Percentiles rank a stretch among this genome's conserved stretches.
Conservation (phyloP, 2,888 invertebrate species). For the Catonia carolina region DNA sequence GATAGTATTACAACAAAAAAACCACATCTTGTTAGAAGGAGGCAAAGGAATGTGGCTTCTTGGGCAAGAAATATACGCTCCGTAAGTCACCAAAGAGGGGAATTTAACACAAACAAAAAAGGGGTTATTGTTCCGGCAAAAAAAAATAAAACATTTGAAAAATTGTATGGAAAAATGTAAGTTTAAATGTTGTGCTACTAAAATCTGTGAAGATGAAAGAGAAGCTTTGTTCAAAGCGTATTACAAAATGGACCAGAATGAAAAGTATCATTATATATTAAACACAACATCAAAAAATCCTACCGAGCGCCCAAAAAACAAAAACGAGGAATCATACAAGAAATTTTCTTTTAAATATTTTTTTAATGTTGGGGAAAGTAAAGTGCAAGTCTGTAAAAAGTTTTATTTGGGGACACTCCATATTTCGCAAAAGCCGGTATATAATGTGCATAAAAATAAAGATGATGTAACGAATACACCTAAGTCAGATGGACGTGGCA, state of each 20-base stretch:
- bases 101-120: neutral
- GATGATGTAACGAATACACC: slow-evolving; percentile 12
- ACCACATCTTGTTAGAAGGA: slow-evolving; percentile 5
- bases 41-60: neutral
- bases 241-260: slow-evolving; percentile 13
- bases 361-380: slow-evolving; percentile 1
- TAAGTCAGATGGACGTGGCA: slow-evolving; percentile 7
- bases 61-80: neutral
- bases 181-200: slow-evolving; percentile 11
- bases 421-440: slow-evolving; percentile 13
- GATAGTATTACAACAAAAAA: neutral
- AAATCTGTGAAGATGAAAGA: slow-evolving; percentile 6
- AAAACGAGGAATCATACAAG: slow-evolving; percentile 10
- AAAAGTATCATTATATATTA: slow-evolving; percentile 10
- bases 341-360: slow-evolving; percentile 13
- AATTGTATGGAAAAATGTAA: slow-evolving; percentile 9
- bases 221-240: slow-evolving; percentile 9
- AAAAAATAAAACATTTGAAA: slow-evolving; percentile 10
- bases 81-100: slow-evolving; percentile 1
- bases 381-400: slow-evolving; percentile 15
- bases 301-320: slow-evolving; percentile 9
- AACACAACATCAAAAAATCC: slow-evolving; percentile 6
- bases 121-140: slow-evolving; percentile 11
- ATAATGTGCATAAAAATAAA: slow-evolving; percentile 14
- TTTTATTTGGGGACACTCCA: slow-evolving; percentile 14